phyloP scores from a whole-genome alignment of 2,888 invertebrate genomes.

The Catocala fraxini region DNA sequence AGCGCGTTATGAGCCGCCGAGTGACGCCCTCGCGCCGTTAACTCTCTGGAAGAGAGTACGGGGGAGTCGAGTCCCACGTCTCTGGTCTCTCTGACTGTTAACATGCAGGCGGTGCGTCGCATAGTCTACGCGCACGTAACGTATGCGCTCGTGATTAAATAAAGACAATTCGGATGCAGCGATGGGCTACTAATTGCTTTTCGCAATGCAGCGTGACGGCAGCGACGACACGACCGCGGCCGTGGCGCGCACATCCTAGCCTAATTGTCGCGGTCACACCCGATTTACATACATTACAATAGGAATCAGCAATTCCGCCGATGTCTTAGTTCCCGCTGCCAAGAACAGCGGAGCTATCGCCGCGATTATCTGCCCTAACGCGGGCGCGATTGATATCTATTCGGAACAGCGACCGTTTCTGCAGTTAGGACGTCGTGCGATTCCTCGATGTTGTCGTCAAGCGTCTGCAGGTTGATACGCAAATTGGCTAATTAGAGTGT shows the following conservation, averaged over 20 bases:
- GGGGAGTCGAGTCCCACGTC: conserved; percentile 27
- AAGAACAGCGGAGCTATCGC: conserved; percentile 49
- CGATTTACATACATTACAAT: conserved; percentile 84
- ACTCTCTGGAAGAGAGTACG: conserved; percentile 1
- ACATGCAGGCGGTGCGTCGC: conserved; percentile 57
- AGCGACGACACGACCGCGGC: conserved; percentile 63
- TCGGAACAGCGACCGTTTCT: conserved; percentile 24
- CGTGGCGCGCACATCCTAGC: conserved; percentile 65
- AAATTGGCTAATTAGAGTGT: conserved; percentile 82
- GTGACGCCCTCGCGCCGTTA: conserved; percentile 44
- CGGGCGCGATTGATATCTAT: conserved; percentile 32
- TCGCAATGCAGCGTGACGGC: conserved; percentile 70
- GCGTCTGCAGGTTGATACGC: conserved; percentile 67
- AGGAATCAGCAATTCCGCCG: conserved; percentile 72
- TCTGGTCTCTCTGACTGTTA: conserved; percentile 40
- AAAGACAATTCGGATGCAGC: conserved; percentile 64
- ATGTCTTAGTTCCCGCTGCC: conserved; percentile 69
- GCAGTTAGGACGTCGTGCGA: conserved; percentile 24
- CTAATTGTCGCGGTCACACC: conserved; percentile 80
- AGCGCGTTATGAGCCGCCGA: conserved; percentile 37
- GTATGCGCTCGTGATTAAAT: conserved; percentile 77
- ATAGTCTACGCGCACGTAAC: conserved; percentile 59
- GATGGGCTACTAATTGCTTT: conserved; percentile 71
- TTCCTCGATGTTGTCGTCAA: conserved; percentile 27
- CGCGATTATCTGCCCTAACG: conserved; percentile 50